These are phyloP conservation scores for Cheirogaleus major DNA, from an alignment of 2,797 vertebrate species.

Conservation along the genomic window DNA sequence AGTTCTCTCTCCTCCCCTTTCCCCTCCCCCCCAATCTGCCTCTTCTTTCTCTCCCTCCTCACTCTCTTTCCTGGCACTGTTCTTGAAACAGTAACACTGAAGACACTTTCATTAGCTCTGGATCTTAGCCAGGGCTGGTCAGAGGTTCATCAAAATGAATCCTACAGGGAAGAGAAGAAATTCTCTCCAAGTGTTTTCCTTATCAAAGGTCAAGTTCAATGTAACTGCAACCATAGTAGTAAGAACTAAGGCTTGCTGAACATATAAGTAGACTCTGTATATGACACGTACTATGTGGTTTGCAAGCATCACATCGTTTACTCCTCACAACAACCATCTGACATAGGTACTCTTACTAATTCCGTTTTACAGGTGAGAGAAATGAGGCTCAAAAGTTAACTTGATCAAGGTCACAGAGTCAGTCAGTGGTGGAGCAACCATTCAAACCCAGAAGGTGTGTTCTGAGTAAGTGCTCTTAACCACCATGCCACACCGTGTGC, in stretches of 20 bases:
- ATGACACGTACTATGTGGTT: neutral
- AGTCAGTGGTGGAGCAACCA: neutral
- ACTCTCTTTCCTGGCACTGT: neutral
- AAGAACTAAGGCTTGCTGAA: neutral
- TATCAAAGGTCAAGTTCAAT: neutral
- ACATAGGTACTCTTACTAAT: neutral
- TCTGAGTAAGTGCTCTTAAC: neutral
- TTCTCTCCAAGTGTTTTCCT: neutral
- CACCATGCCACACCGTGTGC: accelerated
- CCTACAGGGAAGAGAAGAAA: neutral
- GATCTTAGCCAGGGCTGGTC: neutral
- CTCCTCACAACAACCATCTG: neutral
- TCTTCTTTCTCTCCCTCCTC: too few species aligned
- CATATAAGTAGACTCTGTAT: neutral
- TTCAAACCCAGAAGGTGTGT: neutral
- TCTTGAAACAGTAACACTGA: neutral
- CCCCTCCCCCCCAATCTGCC: neutral
- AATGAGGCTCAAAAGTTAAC: neutral
- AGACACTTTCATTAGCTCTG: constrained; percentile 3
- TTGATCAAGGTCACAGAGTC: neutral
- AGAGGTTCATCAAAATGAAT: neutral
- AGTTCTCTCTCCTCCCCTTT: neutral
- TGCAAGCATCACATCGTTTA: neutral
- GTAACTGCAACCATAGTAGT: neutral
- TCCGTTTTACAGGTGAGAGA: neutral